Evolutionary conservation across 2,113 vertebrate genomes (phyloP).

Genomic region (Sinocyclocheilus rhinocerous): DNA sequence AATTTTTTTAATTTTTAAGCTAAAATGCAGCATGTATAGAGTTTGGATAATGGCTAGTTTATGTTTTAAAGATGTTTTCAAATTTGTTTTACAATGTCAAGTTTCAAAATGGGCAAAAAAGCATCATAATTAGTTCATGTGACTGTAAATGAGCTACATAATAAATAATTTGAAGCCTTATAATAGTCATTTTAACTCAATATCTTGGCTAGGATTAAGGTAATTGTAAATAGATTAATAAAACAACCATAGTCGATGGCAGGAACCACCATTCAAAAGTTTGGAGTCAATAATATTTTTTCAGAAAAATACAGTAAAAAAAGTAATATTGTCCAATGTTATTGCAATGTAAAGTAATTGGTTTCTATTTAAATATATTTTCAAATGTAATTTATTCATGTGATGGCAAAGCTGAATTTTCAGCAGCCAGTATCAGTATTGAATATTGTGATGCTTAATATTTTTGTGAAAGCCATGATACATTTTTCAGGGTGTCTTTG

Average conservation of each 20-base stretch:
- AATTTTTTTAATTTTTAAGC: not conserved
- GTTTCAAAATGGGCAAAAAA: not conserved
- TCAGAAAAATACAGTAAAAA: not conserved
- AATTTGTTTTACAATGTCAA: not conserved
- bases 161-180: not conserved
- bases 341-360: not conserved
- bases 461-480: not conserved
- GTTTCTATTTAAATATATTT: not conserved
- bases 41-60: not conserved
- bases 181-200: not conserved
- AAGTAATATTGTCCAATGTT: not conserved
- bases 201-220: not conserved
- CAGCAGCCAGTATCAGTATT: not conserved
- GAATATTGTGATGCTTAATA: not conserved
- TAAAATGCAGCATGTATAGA: not conserved
- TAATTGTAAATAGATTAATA: too few species aligned
- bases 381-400: not conserved
- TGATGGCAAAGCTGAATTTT: not conserved
- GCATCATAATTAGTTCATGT: not conserved
- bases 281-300: too few species aligned
- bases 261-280: too few species aligned
- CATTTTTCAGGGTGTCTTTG: not conserved
- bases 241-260: too few species aligned
- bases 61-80: not conserved
- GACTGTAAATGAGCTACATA: not conserved